phyloP scores from a whole-genome alignment of 2,888 invertebrate genomes.

The Rugalucina vietnamica region DNA sequence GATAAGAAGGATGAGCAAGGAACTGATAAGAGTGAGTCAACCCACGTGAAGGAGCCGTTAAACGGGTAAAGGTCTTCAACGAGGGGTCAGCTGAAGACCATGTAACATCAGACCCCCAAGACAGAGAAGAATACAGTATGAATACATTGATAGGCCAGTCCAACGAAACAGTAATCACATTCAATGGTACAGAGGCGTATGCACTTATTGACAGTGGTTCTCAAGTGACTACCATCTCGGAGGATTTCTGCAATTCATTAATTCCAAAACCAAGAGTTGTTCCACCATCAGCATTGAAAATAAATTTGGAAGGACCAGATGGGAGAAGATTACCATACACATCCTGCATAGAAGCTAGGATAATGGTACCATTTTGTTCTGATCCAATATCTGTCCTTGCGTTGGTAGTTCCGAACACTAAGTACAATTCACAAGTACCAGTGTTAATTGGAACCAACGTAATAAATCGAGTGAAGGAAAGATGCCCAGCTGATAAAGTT shows the following conservation, averaged over 20 bases:
- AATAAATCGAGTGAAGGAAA: background rate
- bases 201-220: background rate
- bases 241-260: background rate
- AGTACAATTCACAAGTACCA: too few species aligned
- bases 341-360: background rate
- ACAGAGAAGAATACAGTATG: background rate
- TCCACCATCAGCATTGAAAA: background rate
- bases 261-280: background rate
- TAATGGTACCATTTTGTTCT: background rate
- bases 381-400: background rate
- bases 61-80: background rate
- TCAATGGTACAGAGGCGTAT: background rate
- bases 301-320: background rate
- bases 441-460: background rate
- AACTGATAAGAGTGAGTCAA: too few species aligned
- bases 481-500: too few species aligned
- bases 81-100: constrained; percentile 1
- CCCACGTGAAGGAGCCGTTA: background rate
- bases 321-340: background rate
- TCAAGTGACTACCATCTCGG: background rate
- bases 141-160: background rate
- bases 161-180: background rate
- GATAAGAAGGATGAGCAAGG: background rate
- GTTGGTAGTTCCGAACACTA: background rate
- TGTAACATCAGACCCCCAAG: background rate